Percentiles rank a stretch among this genome's conserved stretches.
phyloP scores from a whole-genome alignment of 2,888 invertebrate genomes.

The Cyaniris semiargus region DNA sequence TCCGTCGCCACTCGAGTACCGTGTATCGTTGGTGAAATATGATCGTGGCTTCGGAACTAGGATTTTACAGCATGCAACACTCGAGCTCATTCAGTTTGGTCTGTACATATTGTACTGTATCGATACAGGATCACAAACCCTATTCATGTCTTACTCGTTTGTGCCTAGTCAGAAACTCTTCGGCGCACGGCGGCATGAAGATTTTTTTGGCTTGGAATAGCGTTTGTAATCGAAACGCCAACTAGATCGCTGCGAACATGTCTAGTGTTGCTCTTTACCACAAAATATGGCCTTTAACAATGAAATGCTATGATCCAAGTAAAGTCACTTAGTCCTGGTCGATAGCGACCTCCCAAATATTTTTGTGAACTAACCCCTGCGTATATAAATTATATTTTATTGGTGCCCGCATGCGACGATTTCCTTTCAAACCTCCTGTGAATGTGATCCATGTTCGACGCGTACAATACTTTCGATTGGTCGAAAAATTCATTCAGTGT shows the following conservation, averaged over 20 bases:
- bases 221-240: conserved; percentile 37
- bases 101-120: conserved; percentile 56
- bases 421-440: conserved; percentile 61
- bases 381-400: conserved; percentile 50
- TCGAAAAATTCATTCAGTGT: conserved; percentile 49
- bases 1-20: conserved; percentile 40
- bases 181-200: background rate
- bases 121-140: conserved; percentile 44
- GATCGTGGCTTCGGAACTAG: conserved; percentile 47
- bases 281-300: conserved; percentile 42
- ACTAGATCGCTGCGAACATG: conserved; percentile 48
- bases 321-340: conserved; percentile 50
- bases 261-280: conserved; percentile 44
- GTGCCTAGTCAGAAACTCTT: background rate
- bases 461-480: conserved; percentile 51
- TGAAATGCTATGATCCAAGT: conserved; percentile 43
- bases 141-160: conserved; percentile 17
- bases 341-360: conserved; percentile 66
- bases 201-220: conserved; percentile 24
- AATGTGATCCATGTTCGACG: conserved; percentile 65
- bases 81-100: conserved; percentile 54
- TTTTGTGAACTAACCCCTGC: conserved; percentile 59
- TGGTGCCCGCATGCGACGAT: conserved; percentile 66
- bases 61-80: conserved; percentile 56
- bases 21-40: conserved; percentile 23